Base-by-base conservation (phyloP, 1,140 invertebrate species). In the Phocides pigmalion region DNA sequence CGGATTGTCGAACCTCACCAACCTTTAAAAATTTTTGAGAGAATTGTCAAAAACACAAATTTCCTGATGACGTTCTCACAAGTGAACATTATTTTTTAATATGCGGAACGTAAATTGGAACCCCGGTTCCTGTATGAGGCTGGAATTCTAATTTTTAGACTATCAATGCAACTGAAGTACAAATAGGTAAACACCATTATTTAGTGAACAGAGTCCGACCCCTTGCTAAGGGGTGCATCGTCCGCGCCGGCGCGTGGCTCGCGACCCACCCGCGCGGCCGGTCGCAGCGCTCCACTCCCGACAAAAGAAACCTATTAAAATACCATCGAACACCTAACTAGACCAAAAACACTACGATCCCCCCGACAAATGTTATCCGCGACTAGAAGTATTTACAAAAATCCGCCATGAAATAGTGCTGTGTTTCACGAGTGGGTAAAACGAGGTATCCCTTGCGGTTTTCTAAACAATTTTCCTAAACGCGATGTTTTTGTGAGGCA, bases 161-260 rank as follows among this genome's bases (percentile, higher is more conserved):
- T n/a, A n/a, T n/a, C n/a, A n/a, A n/a, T n/a, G n/a, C n/a, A n/a
- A n/a, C n/a, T n/a, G n/a, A n/a, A n/a, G n/a, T n/a, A n/a, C n/a
- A n/a, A n/a, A n/a, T n/a, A n/a, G n/a, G n/a, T n/a, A n/a, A n/a
- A n/a, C n/a, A n/a, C n/a, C n/a, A 53, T 53, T 53, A 53, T 39
- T 9, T 32, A 28, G 32, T 37, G 16, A 17, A 11, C 41, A 11
- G 37, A 70, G 42, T 83, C 11, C 74, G 49, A 50, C 70, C 46
- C 70, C 79, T 73, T 70, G 35, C 5, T 0, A 17, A 22, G 72
- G 79, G 81, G 81, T 80, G 79, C 73, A 78, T 76, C 20, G 62
- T 62, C 65, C 81, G 73, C 82, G 82, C 79, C 54, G 62, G 82
- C 83, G 79, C 83, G 70, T 25, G 22, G 17, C 44, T 9, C 37